Evolutionary conservation across 2,797 vertebrate genomes (phyloP), one percentile per base, ranked within the genome.

Genomic region (Graptemys geographica): DNA sequence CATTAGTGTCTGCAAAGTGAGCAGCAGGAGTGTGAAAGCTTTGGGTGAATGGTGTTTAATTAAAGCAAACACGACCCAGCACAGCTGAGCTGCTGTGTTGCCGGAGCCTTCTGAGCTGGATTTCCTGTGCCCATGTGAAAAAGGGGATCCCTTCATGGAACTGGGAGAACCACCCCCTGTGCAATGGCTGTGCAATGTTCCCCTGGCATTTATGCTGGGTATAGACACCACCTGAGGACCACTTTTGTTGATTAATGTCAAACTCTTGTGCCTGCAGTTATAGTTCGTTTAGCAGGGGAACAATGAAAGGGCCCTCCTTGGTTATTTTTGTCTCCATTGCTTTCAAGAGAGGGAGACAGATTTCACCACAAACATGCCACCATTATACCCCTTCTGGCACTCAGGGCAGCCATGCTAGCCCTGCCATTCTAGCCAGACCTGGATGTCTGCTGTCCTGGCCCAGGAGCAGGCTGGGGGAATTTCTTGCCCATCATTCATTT

Each of bases 21-120:
- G 79, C 51, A 78, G 72, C 51, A 0, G 0, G 25, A 27, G 85
- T 51, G 44, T n/a, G 76, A 62, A 80, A 82, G 59, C 0, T 0
- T 56, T 90, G 62, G 28, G 28, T 0, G 0, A 53, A 21, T 10
- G 55, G 23, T 18, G 8, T 18, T 92, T 84, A 84, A 88, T 79
- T 87, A 82, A 82, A 79, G 55, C 47, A 25, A 79, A 41, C 13
- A 21, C 9, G 4, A 3, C 33, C 37, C 25, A 28, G 33, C n/a
- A 27, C 25, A 0, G 3, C 41, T 92, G 56, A 23, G 80, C 87
- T 56, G 55, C 72, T 80, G 31, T 5, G 0, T 47, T 44, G 53
- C 62, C 82, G 27, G 83, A 78, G 79, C 83, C 92, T 87, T 69
- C 57, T 23, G 1, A 83, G 65, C 59, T 88, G 55, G 51, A 51